A percentile compares a stretch with the other conserved stretches of the same genome.
Conservation (phyloP, 2,888 invertebrate species). For the Synergus umbraculus region DNA sequence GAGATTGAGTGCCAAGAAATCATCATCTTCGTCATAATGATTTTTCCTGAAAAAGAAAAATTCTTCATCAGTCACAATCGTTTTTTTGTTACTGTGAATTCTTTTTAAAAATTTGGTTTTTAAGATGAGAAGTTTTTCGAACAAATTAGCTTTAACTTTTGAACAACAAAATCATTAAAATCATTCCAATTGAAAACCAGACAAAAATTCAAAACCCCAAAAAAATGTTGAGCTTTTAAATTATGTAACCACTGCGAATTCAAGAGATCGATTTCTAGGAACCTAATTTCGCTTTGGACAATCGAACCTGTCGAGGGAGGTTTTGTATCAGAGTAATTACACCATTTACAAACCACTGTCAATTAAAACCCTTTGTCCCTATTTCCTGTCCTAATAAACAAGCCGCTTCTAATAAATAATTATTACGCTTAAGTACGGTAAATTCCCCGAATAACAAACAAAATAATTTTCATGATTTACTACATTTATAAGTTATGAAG, state of each 20-base stretch:
- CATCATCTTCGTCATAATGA: slow-evolving; percentile 77
- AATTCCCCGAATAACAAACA: background rate
- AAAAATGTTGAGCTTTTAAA: background rate
- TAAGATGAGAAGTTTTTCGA: too few species aligned
- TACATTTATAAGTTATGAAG: background rate
- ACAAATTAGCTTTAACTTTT: background rate
- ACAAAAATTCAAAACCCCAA: background rate
- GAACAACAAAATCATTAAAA: background rate
- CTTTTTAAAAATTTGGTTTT: too few species aligned
- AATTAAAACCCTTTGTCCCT: background rate
- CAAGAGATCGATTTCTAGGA: background rate
- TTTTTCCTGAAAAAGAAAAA: slow-evolving; percentile 73
- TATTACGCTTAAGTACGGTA: background rate
- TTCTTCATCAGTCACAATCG: background rate
- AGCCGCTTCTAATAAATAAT: background rate
- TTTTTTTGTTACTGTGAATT: background rate
- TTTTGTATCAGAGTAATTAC: background rate
- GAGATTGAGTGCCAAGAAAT: slow-evolving; percentile 79
- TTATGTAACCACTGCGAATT: background rate
- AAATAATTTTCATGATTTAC: background rate
- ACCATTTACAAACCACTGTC: background rate
- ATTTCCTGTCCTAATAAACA: background rate
- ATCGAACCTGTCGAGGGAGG: background rate
- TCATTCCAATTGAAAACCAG: background rate
- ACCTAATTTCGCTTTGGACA: background rate